Evolutionary conservation across 2,888 invertebrate species (phyloP).

Genomic region (Leptura quadrifasciata): DNA sequence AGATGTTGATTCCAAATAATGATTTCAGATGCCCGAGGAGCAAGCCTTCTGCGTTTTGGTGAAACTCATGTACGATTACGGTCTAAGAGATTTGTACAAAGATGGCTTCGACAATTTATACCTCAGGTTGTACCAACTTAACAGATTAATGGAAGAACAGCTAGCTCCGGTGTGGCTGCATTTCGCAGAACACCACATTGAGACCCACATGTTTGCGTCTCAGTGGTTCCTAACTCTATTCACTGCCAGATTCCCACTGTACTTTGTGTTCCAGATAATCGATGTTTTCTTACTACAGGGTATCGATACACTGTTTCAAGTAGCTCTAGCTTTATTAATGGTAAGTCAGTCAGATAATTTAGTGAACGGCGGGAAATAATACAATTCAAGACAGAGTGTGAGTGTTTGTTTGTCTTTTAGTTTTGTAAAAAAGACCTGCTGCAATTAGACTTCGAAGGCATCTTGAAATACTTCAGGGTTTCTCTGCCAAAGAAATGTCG

Average conservation of each 20-base stretch:
- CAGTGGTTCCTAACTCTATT: conserved; percentile 99
- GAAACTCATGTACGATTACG: conserved; percentile 97
- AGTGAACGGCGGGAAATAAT: background rate
- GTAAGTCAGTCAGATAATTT: conserved; percentile 73
- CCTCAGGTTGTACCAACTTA: conserved; percentile 94
- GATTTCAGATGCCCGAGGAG: conserved; percentile 97
- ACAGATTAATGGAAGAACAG: conserved; percentile 94
- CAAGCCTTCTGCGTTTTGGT: conserved; percentile 98
- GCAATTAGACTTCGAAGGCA: conserved; percentile 96
- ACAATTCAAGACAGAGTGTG: background rate
- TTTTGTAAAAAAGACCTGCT: conserved; percentile 92
- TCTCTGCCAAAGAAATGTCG: conserved; percentile 97
- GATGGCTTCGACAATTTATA: conserved; percentile 98
- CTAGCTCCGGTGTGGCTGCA: conserved; percentile 87
- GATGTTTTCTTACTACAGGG: conserved; percentile 97
- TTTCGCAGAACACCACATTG: conserved; percentile 88
- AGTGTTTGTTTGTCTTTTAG: conserved; percentile 68
- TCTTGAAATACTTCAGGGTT: conserved; percentile 98
- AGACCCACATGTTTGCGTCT: conserved; percentile 99
- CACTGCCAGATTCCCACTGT: conserved; percentile 98
- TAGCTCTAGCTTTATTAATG: conserved; percentile 93
- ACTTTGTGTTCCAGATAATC: conserved; percentile 96
- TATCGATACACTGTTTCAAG: conserved; percentile 95
- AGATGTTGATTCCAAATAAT: background rate
- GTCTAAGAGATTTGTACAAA: conserved; percentile 94